Conservation (phyloP, 2,113 vertebrate species). For the Physeter macrocephalus region DNA sequence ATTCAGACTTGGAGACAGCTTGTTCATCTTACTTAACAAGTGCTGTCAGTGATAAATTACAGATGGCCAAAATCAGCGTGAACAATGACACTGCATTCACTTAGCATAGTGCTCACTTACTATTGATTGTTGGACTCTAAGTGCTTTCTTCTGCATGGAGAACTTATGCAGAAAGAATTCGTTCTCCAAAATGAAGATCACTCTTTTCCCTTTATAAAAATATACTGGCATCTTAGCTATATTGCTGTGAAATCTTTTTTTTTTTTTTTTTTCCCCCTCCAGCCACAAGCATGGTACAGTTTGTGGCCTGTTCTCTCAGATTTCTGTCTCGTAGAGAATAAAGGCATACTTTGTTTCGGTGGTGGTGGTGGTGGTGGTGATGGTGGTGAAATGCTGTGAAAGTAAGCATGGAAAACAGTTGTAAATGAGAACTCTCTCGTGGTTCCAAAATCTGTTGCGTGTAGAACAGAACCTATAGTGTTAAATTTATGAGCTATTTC, state of each 20-base stretch:
- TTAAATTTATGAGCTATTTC: neutral
- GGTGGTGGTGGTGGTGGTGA: constrained; percentile 19
- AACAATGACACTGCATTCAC: constrained; percentile 15
- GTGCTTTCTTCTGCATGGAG: constrained; percentile 55
- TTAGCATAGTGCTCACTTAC: constrained; percentile 65
- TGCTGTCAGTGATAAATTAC: constrained; percentile 43
- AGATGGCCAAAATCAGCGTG: constrained; percentile 5
- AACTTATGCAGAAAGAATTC: constrained; percentile 52
- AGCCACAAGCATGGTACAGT: neutral
- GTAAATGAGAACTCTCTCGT: constrained; percentile 26
- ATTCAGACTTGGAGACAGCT: neutral
- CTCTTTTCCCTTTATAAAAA: constrained; percentile 35
- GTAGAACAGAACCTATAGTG: constrained; percentile 3
- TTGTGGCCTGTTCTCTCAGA: neutral
- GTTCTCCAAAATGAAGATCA: constrained; percentile 42
- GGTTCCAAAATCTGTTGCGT: neutral
- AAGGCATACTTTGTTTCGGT: constrained; percentile 77
- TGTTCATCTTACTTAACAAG: constrained; percentile 42
- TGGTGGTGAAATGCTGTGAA: constrained; percentile 56
- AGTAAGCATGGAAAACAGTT: constrained; percentile 42
- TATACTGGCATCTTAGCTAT: constrained; percentile 53
- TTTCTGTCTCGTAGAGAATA: constrained; percentile 66
- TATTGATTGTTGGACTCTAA: constrained; percentile 38
- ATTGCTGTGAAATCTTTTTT: constrained; percentile 59
- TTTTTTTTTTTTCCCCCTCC: neutral